Base-by-base conservation (phyloP, 2,797 vertebrate genomes). In the Cichlasoma orientale region DNA sequence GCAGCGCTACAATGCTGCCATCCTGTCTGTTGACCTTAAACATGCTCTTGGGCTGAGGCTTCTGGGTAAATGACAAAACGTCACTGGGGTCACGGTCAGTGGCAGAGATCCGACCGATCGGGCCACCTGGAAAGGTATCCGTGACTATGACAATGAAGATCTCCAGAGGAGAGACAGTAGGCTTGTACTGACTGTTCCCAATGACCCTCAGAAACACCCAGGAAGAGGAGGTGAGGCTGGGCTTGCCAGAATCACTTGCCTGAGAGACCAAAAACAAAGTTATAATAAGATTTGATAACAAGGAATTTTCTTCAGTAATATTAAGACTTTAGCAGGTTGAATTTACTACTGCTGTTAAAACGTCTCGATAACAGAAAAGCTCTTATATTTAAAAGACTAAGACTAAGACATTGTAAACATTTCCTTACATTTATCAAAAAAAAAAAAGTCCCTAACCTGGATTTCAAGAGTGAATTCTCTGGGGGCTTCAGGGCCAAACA, bases 111-210 rank as follows among this genome's bases (percentile, higher is more conserved):
- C 95, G 97, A 68, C 98, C 97, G 2, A 99, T 96, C 3, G 97
- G 96, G 14, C 98, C 98, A 0, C 98, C 98, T 0, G 95, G 97
- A 91, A 98, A 99, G 11, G 97, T 97, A 6, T 98, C 98, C 41
- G 97, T 98, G 90, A 95, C 96, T 86, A 97, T 98, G 87, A 98
- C 96, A 83, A 99, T 96, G 87, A 96, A 96, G 86, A 99, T 96
- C 92, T 99, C 98, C 57, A 99, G 90, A 0, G 98, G 97, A 50
- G 97, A 94, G 82, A 97, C 97, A 1, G 96, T 93, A 10, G 98
- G 98, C 61, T 97, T 96, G 82, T 98, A 97, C 89, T 98, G 94
- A 85, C 97, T 99, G 92, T 99, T 97, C 52, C 97, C 97, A 25
- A 98, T 96, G 76, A 99, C 96, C 83, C 95, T 95, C 74, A 99